phyloP scores from a whole-genome alignment of 1,140 invertebrate species.

The Bombus ignitus region DNA sequence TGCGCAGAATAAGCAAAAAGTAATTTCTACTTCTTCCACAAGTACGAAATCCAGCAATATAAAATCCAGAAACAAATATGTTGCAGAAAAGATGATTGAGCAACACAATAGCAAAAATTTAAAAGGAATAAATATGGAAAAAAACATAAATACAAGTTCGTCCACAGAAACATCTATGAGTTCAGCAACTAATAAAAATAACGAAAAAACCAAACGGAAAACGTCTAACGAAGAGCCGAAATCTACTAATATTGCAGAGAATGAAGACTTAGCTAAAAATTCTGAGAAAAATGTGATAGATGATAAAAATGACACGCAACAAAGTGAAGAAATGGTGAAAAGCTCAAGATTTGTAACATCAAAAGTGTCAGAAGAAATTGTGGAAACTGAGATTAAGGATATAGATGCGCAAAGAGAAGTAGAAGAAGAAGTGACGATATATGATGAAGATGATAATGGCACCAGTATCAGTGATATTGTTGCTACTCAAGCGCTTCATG shows the following conservation, averaged over 20 bases:
- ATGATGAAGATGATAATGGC: constrained; percentile 79
- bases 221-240: constrained; percentile 29
- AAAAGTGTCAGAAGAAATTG: constrained; percentile 69
- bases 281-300: not conserved
- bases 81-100: constrained; percentile 55
- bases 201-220: constrained; percentile 43
- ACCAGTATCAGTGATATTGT: constrained; percentile 82
- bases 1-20: constrained; percentile 54
- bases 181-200: constrained; percentile 37
- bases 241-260: constrained; percentile 23
- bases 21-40: constrained; percentile 37
- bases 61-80: constrained; percentile 47
- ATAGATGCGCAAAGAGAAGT: constrained; percentile 67
- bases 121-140: constrained; percentile 51
- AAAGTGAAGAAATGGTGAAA: constrained; percentile 70
- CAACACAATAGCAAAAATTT: constrained; percentile 56
- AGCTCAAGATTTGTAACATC: constrained; percentile 79
- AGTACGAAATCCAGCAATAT: constrained; percentile 41
- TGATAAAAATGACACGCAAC: constrained; percentile 5
- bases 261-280: constrained; percentile 30
- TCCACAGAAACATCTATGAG: constrained; percentile 35
- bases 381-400: constrained; percentile 69
- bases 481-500: constrained; percentile 79
- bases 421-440: constrained; percentile 75
- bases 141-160: constrained; percentile 32